phyloP scores from a whole-genome alignment of 2,797 vertebrate species.

The Iguana delicatissima region DNA sequence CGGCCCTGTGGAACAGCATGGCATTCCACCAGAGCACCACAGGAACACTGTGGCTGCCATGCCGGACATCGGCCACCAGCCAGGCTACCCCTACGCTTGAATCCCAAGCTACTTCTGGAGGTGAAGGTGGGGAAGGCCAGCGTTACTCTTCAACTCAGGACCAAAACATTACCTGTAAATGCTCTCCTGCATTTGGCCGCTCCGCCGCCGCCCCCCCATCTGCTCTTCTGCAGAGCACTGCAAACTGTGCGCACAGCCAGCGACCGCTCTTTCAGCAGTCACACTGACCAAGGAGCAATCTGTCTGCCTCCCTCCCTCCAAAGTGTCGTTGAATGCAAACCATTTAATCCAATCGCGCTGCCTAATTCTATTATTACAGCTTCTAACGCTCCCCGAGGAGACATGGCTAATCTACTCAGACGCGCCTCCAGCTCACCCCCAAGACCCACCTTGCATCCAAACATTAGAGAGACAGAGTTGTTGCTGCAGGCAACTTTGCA shows the following conservation, averaged over 20 bases:
- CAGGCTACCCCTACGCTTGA: no score
- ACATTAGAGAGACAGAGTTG: slow-evolving; percentile 91
- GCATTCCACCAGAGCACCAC: no score
- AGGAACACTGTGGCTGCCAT: no score
- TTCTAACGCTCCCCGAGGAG: not conserved
- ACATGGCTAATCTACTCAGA: not conserved
- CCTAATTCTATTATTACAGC: slow-evolving; percentile 41
- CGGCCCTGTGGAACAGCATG: no score
- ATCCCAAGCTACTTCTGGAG: no score
- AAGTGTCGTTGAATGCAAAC: slow-evolving; percentile 53
- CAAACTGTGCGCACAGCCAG: not conserved
- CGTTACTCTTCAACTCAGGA: no score
- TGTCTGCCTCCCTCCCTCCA: slow-evolving; percentile 17
- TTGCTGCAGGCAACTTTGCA: slow-evolving; percentile 91
- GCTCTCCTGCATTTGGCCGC: no score
- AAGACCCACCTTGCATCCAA: slow-evolving; percentile 92
- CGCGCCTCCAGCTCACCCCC: slow-evolving; percentile 54
- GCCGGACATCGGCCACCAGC: no score
- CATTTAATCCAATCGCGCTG: slow-evolving; percentile 61
- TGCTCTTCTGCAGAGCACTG: slow-evolving; percentile 46
- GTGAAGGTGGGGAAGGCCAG: no score
- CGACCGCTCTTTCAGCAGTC: not conserved
- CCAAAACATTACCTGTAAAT: no score
- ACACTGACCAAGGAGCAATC: not conserved
- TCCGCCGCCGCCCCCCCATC: not conserved